Evolutionary conservation across 2,888 invertebrate species (phyloP).

Genomic region (Hemicrepidius hirtus): DNA sequence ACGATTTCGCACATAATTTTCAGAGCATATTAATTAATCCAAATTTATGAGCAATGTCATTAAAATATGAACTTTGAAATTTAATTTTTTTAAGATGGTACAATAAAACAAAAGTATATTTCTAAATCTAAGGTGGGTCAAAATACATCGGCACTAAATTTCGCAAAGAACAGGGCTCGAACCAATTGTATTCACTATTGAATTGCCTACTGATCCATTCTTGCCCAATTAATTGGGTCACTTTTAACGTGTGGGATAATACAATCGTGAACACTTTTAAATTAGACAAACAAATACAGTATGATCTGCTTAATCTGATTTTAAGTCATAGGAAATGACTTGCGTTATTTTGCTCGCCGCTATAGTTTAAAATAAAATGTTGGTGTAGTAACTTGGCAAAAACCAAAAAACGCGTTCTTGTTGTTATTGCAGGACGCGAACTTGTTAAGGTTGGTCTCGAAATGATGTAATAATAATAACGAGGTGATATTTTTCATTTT

Average conservation of each 20-base stretch:
- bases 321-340: conserved; percentile 27
- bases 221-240: conserved; percentile 19
- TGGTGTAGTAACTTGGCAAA: not conserved
- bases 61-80: too few species aligned
- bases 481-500: conserved; percentile 22
- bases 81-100: too few species aligned
- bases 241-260: conserved; percentile 18
- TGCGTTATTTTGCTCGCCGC: not conserved
- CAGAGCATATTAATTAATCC: not conserved
- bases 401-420: conserved; percentile 4
- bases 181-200: not conserved
- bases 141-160: not conserved
- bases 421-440: not conserved
- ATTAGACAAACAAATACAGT: conserved; percentile 27
- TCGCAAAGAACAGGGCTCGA: conserved; percentile 1
- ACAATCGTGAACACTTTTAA: conserved; percentile 22
- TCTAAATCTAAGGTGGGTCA: too few species aligned
- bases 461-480: conserved; percentile 24
- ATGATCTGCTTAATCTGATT: conserved; percentile 20
- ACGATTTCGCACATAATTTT: conserved; percentile 2
- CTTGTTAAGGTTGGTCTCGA: conserved; percentile 20
- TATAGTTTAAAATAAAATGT: too few species aligned
- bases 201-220: not conserved
- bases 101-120: too few species aligned
- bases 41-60: not conserved